phyloP scores from a whole-genome alignment of 2,113 vertebrate genomes.

The Xiphophorus maculatus region DNA sequence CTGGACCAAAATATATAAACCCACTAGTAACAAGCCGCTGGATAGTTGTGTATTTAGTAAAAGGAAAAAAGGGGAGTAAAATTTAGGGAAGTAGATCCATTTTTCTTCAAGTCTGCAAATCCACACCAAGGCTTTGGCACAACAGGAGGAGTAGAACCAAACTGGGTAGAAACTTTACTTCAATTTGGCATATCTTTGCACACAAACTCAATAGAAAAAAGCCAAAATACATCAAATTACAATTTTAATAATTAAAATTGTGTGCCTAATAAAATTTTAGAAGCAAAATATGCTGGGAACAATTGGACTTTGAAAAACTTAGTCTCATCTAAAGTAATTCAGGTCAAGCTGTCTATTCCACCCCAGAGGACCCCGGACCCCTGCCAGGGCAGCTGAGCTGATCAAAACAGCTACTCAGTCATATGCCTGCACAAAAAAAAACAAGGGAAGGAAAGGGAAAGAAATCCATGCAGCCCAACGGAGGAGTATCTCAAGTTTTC shows the following conservation, averaged over 20 bases:
- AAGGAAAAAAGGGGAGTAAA: neutral
- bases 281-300: neutral
- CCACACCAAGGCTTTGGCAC: neutral
- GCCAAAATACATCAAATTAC: neutral
- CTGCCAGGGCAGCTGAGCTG: slow-evolving; percentile 19
- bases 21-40: slow-evolving; percentile 26
- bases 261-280: neutral
- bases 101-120: neutral
- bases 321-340: neutral
- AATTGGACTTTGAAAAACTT: neutral
- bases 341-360: slow-evolving; percentile 6
- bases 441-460: neutral
- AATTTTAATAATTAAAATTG: neutral
- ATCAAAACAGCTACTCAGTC: slow-evolving; percentile 44
- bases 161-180: neutral
- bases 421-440: slow-evolving; percentile 24
- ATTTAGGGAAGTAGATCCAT: neutral
- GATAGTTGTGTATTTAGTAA: slow-evolving; percentile 17
- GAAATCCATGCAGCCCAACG: slow-evolving; percentile 29
- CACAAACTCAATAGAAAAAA: neutral
- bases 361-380: neutral
- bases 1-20: neutral
- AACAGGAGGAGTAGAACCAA: neutral
- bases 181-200: neutral
- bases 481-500: slow-evolving; percentile 42